Conservation (phyloP, 1,140 invertebrate species). For the Monochamus saltuarius region DNA sequence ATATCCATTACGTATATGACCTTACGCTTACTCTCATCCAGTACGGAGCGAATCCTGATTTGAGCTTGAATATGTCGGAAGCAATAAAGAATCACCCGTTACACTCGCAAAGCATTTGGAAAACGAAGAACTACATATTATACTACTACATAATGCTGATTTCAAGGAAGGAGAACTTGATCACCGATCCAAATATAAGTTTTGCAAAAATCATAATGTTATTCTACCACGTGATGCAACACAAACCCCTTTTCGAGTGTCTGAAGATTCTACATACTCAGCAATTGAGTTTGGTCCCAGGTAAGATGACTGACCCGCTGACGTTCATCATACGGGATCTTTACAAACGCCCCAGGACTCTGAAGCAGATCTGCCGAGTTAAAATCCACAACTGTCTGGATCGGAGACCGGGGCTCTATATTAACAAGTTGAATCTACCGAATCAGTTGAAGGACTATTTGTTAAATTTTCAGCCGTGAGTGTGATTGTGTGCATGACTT, state of each 20-base stretch:
- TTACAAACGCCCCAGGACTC: conserved; percentile 62
- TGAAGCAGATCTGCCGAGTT: conserved; percentile 67
- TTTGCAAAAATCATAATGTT: conserved; percentile 67
- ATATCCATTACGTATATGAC: conserved; percentile 70
- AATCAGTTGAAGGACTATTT: conserved; percentile 68
- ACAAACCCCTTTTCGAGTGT: conserved; percentile 63
- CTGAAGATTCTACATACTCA: conserved; percentile 64
- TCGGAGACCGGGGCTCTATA: conserved; percentile 61
- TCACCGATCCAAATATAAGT: conserved; percentile 62
- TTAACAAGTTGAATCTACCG: conserved; percentile 68
- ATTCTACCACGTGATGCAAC: conserved; percentile 69
- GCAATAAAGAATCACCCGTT: conserved; percentile 51
- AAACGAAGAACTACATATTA: conserved; percentile 64
- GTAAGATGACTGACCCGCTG: conserved; percentile 61
- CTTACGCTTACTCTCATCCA: conserved; percentile 67
- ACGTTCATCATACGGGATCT: conserved; percentile 62
- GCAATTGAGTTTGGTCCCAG: conserved; percentile 66
- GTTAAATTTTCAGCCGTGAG: conserved; percentile 65
- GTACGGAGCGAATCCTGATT: conserved; percentile 66
- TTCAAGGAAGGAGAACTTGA: conserved; percentile 66
- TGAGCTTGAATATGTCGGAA: conserved; percentile 55
- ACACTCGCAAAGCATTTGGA: conserved; percentile 61
- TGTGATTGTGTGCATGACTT: background rate
- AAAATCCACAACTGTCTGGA: conserved; percentile 65
- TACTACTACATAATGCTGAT: conserved; percentile 71